Evolutionary conservation across 2,113 vertebrate species (phyloP).

Genomic region (Plotosus lineatus): DNA sequence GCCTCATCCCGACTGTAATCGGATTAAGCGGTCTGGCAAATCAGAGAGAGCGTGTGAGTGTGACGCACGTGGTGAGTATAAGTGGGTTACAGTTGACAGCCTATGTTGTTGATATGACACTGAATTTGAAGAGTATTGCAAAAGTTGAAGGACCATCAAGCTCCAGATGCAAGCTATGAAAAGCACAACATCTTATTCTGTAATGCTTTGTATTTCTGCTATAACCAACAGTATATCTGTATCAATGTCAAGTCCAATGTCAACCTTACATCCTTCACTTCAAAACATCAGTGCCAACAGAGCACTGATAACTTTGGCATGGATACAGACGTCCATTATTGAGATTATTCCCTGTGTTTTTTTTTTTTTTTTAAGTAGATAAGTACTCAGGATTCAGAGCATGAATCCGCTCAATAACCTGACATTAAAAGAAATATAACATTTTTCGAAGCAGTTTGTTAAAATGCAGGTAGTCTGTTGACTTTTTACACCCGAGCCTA

Average conservation of each 20-base stretch:
- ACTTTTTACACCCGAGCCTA: too few relatives aligned
- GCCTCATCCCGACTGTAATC: too few relatives aligned
- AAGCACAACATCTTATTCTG: neutral
- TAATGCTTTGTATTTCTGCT: slow-evolving; percentile 18
- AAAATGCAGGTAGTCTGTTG: too few relatives aligned
- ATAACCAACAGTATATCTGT: neutral
- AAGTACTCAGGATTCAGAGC: neutral
- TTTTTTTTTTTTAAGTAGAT: neutral
- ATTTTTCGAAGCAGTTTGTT: too few relatives aligned
- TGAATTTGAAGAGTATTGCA: neutral
- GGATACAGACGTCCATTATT: slow-evolving; percentile 3
- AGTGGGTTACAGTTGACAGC: neutral
- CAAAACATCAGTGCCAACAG: slow-evolving; percentile 6
- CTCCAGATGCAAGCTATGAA: neutral
- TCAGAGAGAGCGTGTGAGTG: too few relatives aligned
- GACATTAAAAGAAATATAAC: neutral
- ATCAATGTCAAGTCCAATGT: slow-evolving; percentile 27
- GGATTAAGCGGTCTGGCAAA: too few relatives aligned
- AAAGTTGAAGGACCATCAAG: neutral
- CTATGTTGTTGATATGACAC: neutral
- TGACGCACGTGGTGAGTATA: too few relatives aligned
- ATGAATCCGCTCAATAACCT: neutral
- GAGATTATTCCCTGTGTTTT: neutral
- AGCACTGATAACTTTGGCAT: slow-evolving; percentile 4
- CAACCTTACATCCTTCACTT: slow-evolving; percentile 13